Evolutionary conservation across 2,113 vertebrate genomes (phyloP), one percentile per base, ranked within the genome.

Genomic region (Sorex fumeus): DNA sequence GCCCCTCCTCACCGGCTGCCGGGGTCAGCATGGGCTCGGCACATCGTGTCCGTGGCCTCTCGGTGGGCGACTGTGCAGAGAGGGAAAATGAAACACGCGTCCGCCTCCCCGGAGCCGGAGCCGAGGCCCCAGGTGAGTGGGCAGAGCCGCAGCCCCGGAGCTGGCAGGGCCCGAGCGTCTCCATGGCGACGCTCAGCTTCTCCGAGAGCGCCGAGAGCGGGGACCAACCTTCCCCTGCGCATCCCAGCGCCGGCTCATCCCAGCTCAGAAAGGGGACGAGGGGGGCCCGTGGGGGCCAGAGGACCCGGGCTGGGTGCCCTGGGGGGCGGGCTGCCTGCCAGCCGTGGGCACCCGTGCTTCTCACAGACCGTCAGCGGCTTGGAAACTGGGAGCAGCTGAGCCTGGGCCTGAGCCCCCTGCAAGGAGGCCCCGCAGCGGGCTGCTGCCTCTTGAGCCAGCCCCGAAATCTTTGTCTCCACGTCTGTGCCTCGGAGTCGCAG

Each of bases 171-270:
- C 91, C 36, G 86, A 80, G 16, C 43, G 81, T 98, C 97, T 91
- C 97, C 97, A 97, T 97, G 97, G 97, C 97, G 97, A 97, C 96
- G 0, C 25, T 83, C 81, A 25, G 91, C 91, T 76, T 18, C 74
- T 1, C 1, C 27, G 91, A 89, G 94, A 85, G 66, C 57, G 76
- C 25, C 3, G 25, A 66, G 64, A 66, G 57, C 57, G 21, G 83
- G 83, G 87, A 87, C 85, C 82, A 91, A 91, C 77, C 79, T 79
- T 0, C 53, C 77, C 87, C 6, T 0, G 76, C 80, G 13, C 45
- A 85, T 91, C 69, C 25, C 13, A 15, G 84, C 80, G 0, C 6
- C 3, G 85, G 53, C 0, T 3, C 66, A 2, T 70, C 40, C 40
- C 40, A 40, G 40, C 40, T 40, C 40, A 15, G 13, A 30, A 0